Conservation (phyloP, 1,140 invertebrate genomes). For the Pseudomyrmex cubaensis region DNA sequence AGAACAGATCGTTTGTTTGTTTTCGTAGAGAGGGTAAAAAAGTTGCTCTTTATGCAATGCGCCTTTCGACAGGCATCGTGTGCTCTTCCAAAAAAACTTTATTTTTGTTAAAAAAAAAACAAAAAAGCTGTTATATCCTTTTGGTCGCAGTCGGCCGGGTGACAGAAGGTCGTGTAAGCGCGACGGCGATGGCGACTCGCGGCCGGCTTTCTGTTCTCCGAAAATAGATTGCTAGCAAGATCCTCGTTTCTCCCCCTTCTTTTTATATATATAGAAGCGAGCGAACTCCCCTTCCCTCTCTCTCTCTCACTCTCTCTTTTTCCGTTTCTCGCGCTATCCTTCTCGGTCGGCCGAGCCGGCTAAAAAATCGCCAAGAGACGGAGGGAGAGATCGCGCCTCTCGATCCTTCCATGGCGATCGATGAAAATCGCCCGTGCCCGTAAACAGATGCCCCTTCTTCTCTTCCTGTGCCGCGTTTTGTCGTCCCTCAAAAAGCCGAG, state of each 20-base stretch:
- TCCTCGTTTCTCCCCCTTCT: constrained; percentile 74
- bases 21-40: neutral
- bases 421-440: constrained; percentile 30
- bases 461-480: neutral
- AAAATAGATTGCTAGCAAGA: constrained; percentile 82
- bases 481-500: constrained; percentile 20
- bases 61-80: constrained; percentile 30
- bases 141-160: constrained; percentile 20
- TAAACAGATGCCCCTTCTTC: constrained; percentile 40
- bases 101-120: constrained; percentile 52
- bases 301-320: neutral
- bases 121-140: constrained; percentile 6
- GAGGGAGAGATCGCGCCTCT: constrained; percentile 30
- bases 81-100: constrained; percentile 16
- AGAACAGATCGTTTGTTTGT: neutral
- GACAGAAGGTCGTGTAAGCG: constrained; percentile 47
- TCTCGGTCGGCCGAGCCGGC: constrained; percentile 62
- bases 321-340: constrained; percentile 70
- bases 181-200: constrained; percentile 17
- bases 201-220: constrained; percentile 81
- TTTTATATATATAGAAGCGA: constrained; percentile 58
- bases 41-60: constrained; percentile 28
- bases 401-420: constrained; percentile 60
- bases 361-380: constrained; percentile 54
- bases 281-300: neutral